Evolutionary conservation across 2,797 vertebrate species (phyloP), one percentile per base, ranked within the genome.

Genomic region (Bryconaethiops microstoma): DNA sequence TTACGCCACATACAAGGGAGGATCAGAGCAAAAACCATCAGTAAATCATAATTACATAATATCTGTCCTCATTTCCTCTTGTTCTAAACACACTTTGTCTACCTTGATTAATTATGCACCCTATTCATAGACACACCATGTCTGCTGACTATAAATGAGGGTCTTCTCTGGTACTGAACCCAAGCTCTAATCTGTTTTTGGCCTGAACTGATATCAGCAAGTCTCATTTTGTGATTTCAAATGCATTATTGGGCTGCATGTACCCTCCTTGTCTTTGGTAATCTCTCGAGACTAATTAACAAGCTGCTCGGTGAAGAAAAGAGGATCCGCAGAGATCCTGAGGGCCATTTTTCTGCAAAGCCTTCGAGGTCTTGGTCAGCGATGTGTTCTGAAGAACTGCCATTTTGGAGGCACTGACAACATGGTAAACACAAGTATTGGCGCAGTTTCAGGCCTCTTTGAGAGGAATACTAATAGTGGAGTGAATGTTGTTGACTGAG

Each of bases 281-380:
- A 68, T 80, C 40, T 67, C 50, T 29, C 50, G 42, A 55, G 76
- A 68, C 72, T 68, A 80, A 80, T 74, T 52, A 79, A 52, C 72
- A 59, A 57, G 48, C 42, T 55, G 29, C 55, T 75, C 14, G 0
- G 35, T 25, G 16, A 65, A 54, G 39, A 57, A 67, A n/a, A 13
- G 23, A 9, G 45, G 21, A 64, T 52, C 75, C 48, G 21, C 14
- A 64, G 21, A 35, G 63, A 76, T 65, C 5, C 23, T 54, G 48
- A 54, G 54, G 40, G 29, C 23, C 2, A 39, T 80, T 80, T 74
- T 68, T 74, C 70, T 57, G 19, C 19, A 40, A 23, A 12, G 14
- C 39, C 40, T 52, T 8, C 45, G n/a, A 35, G 25, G 78, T 73
- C n/a, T 23, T 23, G 42, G 23, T 39, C 63, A 59, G 60, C 6